phyloP scores from a whole-genome alignment of 92 coral and sea anemone genomes.

The Meandrina meandrites region DNA sequence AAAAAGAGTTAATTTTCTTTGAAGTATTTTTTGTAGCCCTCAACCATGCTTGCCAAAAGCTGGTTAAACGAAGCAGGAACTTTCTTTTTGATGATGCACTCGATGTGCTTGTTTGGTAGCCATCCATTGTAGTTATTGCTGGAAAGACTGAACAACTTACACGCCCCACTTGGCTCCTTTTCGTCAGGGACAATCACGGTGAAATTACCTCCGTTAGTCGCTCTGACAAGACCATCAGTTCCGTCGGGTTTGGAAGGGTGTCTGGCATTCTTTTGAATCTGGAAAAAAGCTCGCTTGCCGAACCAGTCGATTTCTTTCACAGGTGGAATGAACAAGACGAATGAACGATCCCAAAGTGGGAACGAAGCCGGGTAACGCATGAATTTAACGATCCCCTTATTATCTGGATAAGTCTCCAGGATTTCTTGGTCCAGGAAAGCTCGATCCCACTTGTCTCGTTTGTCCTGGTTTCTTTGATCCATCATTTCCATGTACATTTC shows the following conservation, averaged over 20 bases:
- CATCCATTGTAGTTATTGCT: constrained; percentile 11
- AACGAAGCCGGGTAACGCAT: neutral
- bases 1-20: neutral
- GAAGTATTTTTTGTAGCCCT: constrained; percentile 17
- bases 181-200: constrained; percentile 14
- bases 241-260: constrained; percentile 13
- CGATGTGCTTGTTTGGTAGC: neutral
- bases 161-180: neutral
- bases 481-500: constrained; percentile 10
- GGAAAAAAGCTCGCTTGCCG: neutral
- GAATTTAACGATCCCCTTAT: neutral
- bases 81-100: neutral
- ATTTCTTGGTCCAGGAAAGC: constrained; percentile 24
- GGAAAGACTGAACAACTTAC: constrained; percentile 1
- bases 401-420: constrained; percentile 30
- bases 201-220: constrained; percentile 28
- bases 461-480: constrained; percentile 13
- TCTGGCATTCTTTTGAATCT: neutral
- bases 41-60: neutral
- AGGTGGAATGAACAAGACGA: constrained; percentile 2
- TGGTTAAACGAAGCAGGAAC: neutral
- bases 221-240: constrained; percentile 25
- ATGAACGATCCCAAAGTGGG: constrained; percentile 17
- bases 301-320: constrained; percentile 25
- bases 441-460: constrained; percentile 40